phyloP scores from a whole-genome alignment of 92 coral and sea anemone species.

The Hydrozoanthus gracilis region DNA sequence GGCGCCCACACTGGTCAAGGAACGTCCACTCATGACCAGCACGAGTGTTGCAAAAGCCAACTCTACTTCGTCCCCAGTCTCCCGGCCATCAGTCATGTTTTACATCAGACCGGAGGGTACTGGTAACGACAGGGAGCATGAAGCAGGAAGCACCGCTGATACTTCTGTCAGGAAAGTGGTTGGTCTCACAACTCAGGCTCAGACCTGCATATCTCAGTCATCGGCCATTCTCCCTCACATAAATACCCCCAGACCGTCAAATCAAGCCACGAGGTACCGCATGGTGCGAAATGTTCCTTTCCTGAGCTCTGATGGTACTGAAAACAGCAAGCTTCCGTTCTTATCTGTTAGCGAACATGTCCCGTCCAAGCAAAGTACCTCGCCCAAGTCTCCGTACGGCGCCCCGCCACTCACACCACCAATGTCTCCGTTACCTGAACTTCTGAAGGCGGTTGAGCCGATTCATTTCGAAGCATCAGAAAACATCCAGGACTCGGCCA shows the following conservation, averaged over 20 bases:
- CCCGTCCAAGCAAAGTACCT: slow-evolving; percentile 29
- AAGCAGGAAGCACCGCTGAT: neutral
- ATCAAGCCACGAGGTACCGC: slow-evolving; percentile 11
- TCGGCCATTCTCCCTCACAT: slow-evolving; percentile 18
- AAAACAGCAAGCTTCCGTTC: slow-evolving; percentile 23
- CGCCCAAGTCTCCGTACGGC: slow-evolving; percentile 36
- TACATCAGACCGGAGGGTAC: slow-evolving; percentile 9
- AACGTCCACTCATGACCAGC: neutral
- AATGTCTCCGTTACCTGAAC: slow-evolving; percentile 62
- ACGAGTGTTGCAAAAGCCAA: neutral
- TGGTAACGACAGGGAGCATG: slow-evolving; percentile 8
- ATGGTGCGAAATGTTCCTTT: slow-evolving; percentile 20
- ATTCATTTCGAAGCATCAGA: slow-evolving; percentile 76
- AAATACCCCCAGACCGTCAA: neutral
- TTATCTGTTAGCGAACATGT: slow-evolving; percentile 25
- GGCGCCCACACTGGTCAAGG: slow-evolving; percentile 12
- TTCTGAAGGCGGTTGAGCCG: slow-evolving; percentile 77
- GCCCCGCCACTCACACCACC: slow-evolving; percentile 41
- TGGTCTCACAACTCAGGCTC: neutral
- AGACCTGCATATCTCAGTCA: slow-evolving; percentile 15
- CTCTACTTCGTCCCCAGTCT: slow-evolving; percentile 9
- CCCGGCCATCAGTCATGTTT: neutral
- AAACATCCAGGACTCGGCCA: slow-evolving; percentile 79
- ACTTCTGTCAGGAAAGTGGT: slow-evolving; percentile 14
- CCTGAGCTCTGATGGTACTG: neutral